Conservation (phyloP, 2,113 vertebrate genomes). For the Ginglymostoma cirratum region DNA sequence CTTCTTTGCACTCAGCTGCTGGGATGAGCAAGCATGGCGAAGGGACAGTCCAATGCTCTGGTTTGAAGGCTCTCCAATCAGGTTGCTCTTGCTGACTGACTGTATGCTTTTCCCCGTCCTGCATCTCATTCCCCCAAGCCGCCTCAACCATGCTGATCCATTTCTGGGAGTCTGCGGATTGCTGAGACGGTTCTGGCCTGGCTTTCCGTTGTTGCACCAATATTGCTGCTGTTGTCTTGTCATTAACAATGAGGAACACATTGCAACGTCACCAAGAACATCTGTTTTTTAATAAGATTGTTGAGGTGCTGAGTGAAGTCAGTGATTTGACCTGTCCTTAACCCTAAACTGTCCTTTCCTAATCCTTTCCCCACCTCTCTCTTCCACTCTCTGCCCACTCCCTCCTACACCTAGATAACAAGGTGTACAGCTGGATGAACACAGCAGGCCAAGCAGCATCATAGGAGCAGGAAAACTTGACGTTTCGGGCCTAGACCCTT, state of each 20-base stretch:
- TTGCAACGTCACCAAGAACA: neutral
- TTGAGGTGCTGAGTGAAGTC: neutral
- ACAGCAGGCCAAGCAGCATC: no score
- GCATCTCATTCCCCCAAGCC: conserved; percentile 39
- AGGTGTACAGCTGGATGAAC: no score
- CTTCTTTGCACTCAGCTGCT: conserved; percentile 57
- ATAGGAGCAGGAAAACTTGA: no score
- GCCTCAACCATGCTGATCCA: neutral
- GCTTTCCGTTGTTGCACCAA: neutral
- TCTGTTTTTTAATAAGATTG: neutral
- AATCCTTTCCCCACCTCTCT: neutral
- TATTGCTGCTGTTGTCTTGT: neutral
- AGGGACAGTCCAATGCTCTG: conserved; percentile 48
- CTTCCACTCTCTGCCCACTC: neutral
- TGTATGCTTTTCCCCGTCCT: conserved; percentile 61
- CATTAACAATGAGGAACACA: neutral
- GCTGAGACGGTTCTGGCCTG: neutral
- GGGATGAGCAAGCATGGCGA: conserved; percentile 60
- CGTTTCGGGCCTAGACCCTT: no score
- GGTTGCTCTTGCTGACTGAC: conserved; percentile 50
- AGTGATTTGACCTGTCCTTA: neutral
- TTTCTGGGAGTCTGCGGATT: neutral
- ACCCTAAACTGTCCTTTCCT: neutral
- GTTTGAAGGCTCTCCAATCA: conserved; percentile 42
- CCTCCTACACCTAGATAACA: no score